A percentile compares a stretch with the other conserved stretches of the same genome.
phyloP scores from a whole-genome alignment of 2,888 invertebrate genomes.

The Mellilla xanthometata region DNA sequence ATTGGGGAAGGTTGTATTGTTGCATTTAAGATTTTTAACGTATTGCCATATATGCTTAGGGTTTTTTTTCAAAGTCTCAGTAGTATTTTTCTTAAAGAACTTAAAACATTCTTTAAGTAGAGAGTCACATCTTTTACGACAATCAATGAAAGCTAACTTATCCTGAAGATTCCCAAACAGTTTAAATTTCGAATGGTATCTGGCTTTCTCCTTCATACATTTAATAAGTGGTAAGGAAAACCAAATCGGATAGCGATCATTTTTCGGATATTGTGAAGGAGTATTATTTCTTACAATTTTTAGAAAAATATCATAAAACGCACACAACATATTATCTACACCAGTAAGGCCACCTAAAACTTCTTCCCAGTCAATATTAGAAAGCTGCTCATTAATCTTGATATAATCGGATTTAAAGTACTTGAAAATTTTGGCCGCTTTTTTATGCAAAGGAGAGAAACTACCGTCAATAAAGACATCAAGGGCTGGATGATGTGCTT shows the following conservation, averaged over 20 bases:
- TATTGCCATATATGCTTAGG: no score
- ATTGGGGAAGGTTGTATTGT: no score
- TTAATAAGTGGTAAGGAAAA: not conserved
- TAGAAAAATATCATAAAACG: not conserved
- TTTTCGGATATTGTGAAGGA: not conserved
- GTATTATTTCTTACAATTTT: not conserved
- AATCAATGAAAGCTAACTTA: not conserved
- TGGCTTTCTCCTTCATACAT: not conserved
- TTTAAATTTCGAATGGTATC: not conserved
- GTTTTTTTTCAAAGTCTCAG: no score
- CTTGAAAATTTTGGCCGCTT: not conserved
- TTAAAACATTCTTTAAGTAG: not conserved
- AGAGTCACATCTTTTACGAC: not conserved
- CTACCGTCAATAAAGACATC: not conserved
- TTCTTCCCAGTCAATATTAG: not conserved
- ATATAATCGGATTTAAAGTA: not conserved
- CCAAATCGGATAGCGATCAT: not conserved
- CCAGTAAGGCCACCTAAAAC: not conserved
- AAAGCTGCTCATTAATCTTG: not conserved
- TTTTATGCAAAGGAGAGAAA: not conserved
- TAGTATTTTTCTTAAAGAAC: no score
- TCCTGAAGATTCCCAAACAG: not conserved
- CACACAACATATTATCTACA: not conserved
- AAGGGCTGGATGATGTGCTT: not conserved
- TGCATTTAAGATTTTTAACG: no score